A percentile compares a stretch with the other conserved stretches of the same genome.
Conservation (phyloP, 2,888 invertebrate genomes). For the Hybos culiciformis region DNA sequence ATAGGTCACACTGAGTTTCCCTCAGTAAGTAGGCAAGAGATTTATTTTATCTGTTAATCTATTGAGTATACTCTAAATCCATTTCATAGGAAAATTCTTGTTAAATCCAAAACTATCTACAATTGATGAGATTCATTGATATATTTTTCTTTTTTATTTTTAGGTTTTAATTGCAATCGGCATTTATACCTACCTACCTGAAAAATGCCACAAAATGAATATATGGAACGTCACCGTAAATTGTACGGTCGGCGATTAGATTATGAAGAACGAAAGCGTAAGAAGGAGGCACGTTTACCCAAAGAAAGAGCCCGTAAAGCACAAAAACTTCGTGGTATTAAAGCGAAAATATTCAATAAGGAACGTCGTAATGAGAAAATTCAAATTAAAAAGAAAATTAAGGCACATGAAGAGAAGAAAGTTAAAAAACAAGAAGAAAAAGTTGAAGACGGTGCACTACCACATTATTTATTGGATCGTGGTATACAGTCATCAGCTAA, state of each 20-base stretch:
- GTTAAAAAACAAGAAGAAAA: constrained; percentile 73
- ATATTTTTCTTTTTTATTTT: too few species aligned
- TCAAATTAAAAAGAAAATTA: constrained; percentile 97
- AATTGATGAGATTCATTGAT: too few species aligned
- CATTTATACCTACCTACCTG: too few species aligned
- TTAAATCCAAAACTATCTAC: too few species aligned
- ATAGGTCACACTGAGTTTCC: too few species aligned
- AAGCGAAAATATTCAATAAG: constrained; percentile 95
- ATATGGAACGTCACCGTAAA: constrained; percentile 95
- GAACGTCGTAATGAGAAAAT: constrained; percentile 95
- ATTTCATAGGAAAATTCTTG: too few species aligned
- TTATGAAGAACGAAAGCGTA: constrained; percentile 93
- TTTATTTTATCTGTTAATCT: too few species aligned
- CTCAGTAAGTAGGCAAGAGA: too few species aligned
- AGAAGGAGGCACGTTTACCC: constrained; percentile 87
- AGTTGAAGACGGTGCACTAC: constrained; percentile 81
- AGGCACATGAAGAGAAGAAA: constrained; percentile 91
- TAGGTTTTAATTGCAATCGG: too few species aligned
- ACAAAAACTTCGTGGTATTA: constrained; percentile 82
- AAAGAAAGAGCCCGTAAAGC: constrained; percentile 86
- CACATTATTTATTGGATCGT: constrained; percentile 93
- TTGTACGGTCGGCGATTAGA: constrained; percentile 91
- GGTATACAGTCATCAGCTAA: constrained; percentile 89
- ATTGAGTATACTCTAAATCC: too few species aligned
- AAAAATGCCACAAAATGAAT: constrained; percentile 96